Base-by-base conservation (phyloP, 1,140 invertebrate species). In the Hylaeus volcanicus region DNA sequence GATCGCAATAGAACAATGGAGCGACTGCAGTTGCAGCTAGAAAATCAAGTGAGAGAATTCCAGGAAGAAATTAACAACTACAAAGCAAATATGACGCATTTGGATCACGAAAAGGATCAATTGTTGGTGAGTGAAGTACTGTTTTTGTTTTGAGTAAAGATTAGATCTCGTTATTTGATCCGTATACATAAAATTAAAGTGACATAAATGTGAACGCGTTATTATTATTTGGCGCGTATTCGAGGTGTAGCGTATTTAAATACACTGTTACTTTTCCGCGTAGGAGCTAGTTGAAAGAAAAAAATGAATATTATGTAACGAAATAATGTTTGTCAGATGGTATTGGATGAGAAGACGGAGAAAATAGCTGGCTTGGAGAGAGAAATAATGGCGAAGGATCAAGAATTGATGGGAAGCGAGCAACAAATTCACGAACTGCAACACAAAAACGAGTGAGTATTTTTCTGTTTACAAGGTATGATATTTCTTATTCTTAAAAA, bases 21-120 rank as follows among this genome's bases (percentile, higher is more conserved):
- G 89, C 94, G 93, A 74, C 94, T 94, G 84, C 94, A 94, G 79
- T 87, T 92, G 58, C 93, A 94, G 53, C 89, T 95, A 51, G 94
- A 95, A 84, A 93, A 93, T 88, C 94, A 95, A 91, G 91, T 94
- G n/a, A 91, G 92, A 51, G 89, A 92, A 26, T 88, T 95, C 55
- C 94, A 94, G 84, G 93, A 93, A 87, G 95, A 96, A 83, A 95
- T 95, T 81, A 92, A 91, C 79, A 93, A 92, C 81, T 88, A 95
- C 74, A 93, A 94, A 68, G 90, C 93, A 6, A 95, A 92, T 82
- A 91, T 95, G 81, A 90, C 93, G 66, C 92, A 93, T 74, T 88
- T 95, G 72, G 95, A 95, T 85, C 94, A 94, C 80, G 95, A 95
- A 85, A 94, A 95, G 83, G 95, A 95, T 91, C 94, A 94, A 88